These are phyloP conservation scores for Odontomachus brunneus DNA, from an alignment of 1,140 invertebrate genomes.

Conservation along the genomic window DNA sequence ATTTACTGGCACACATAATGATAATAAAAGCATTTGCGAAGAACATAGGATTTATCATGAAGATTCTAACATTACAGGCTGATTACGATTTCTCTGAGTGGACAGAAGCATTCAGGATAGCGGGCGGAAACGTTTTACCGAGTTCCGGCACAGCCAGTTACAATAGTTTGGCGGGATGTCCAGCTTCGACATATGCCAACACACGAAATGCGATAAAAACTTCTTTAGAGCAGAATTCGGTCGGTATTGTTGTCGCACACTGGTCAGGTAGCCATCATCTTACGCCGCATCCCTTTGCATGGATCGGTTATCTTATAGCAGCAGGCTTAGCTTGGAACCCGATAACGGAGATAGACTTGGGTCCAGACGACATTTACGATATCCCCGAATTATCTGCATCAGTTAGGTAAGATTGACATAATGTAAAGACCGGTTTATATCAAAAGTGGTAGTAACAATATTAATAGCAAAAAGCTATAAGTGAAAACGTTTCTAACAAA, in stretches of 20 bases:
- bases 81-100: constrained; percentile 89
- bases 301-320: constrained; percentile 89
- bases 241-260: constrained; percentile 88
- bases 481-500: too few relatives aligned
- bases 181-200: constrained; percentile 87
- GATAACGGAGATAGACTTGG: constrained; percentile 83
- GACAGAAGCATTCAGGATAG: constrained; percentile 85
- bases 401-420: constrained; percentile 68
- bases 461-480: too few relatives aligned
- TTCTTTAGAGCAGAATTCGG: constrained; percentile 85
- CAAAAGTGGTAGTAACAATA: too few relatives aligned
- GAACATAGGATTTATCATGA: background rate
- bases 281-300: constrained; percentile 88
- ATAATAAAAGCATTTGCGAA: constrained; percentile 21
- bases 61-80: constrained; percentile 84
- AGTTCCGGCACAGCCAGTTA: constrained; percentile 89
- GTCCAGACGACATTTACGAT: constrained; percentile 79
- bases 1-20: background rate
- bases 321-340: constrained; percentile 89
- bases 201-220: constrained; percentile 87
- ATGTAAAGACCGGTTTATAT: too few relatives aligned
- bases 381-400: constrained; percentile 69
- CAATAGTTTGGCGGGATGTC: constrained; percentile 89
- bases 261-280: constrained; percentile 89
- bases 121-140: constrained; percentile 87